phyloP scores from a whole-genome alignment of 1,140 invertebrate genomes.

The Papilio polytes region DNA sequence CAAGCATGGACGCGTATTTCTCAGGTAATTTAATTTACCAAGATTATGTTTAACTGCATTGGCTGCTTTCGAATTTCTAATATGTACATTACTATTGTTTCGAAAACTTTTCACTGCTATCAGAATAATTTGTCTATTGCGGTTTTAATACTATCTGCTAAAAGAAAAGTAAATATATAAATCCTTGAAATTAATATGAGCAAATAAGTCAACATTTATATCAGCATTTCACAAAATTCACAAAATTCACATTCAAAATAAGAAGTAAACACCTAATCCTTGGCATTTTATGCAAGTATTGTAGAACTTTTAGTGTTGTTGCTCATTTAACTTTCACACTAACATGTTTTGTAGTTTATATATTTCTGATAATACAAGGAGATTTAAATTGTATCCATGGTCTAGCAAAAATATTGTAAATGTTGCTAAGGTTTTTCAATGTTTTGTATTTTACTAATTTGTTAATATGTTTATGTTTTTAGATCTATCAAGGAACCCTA shows the following conservation, averaged over 20 bases:
- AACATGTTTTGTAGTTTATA: background rate
- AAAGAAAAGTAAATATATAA: background rate
- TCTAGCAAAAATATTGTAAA: background rate
- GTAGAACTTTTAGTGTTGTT: background rate
- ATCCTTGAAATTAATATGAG: background rate
- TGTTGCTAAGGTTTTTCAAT: too few species aligned
- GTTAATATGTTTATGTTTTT: constrained; percentile 43
- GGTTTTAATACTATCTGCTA: background rate
- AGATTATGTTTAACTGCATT: background rate
- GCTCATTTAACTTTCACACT: too few species aligned
- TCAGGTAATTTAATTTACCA: constrained; percentile 76
- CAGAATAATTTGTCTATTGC: background rate
- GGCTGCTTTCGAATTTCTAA: background rate
- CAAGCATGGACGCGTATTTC: constrained; percentile 85
- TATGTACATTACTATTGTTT: background rate
- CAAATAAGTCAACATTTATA: background rate
- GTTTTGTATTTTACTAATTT: background rate
- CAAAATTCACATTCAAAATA: background rate
- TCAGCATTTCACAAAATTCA: background rate
- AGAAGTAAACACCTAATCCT: background rate
- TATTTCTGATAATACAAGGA: background rate
- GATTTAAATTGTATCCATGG: background rate
- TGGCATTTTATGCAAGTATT: background rate
- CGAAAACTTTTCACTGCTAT: background rate
- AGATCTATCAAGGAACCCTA: constrained; percentile 85